These are phyloP conservation scores for Calosoma granatense DNA, from an alignment of 1,140 invertebrate genomes.

Conservation along the genomic window DNA sequence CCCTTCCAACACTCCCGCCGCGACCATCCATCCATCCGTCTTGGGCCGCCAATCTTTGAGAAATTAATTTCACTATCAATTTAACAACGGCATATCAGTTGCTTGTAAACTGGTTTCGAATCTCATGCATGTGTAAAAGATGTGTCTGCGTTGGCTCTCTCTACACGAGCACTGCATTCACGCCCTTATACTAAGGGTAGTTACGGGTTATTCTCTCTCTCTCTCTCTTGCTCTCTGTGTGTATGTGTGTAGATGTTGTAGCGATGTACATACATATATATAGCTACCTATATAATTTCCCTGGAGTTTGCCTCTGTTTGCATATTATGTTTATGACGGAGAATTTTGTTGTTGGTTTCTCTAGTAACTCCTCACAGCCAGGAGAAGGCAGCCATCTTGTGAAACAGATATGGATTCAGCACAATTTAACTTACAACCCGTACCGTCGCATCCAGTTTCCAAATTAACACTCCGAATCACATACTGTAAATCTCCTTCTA, in stretches of 20 bases:
- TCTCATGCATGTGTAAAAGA: slow-evolving; percentile 9
- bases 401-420: background rate
- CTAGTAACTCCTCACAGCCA: background rate
- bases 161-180: too few species aligned
- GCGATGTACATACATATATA: background rate
- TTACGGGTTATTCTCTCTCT: too few species aligned
- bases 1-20: background rate
- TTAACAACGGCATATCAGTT: slow-evolving; percentile 7
- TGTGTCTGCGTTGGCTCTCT: background rate
- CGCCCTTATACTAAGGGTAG: background rate
- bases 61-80: slow-evolving; percentile 8
- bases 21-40: background rate
- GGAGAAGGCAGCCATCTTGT: background rate
- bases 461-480: too few species aligned
- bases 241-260: too few species aligned
- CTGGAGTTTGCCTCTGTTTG: slow-evolving; percentile 3
- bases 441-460: too few species aligned
- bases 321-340: slow-evolving; percentile 6
- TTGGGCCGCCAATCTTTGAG: background rate
- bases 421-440: too few species aligned
- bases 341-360: slow-evolving; percentile 1
- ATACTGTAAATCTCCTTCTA: too few species aligned
- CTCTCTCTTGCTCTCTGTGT: too few species aligned
- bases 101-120: slow-evolving; percentile 2
- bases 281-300: slow-evolving; percentile 2